phyloP scores from a whole-genome alignment of 2,113 vertebrate species.

The Porphyrio hochstetteri region DNA sequence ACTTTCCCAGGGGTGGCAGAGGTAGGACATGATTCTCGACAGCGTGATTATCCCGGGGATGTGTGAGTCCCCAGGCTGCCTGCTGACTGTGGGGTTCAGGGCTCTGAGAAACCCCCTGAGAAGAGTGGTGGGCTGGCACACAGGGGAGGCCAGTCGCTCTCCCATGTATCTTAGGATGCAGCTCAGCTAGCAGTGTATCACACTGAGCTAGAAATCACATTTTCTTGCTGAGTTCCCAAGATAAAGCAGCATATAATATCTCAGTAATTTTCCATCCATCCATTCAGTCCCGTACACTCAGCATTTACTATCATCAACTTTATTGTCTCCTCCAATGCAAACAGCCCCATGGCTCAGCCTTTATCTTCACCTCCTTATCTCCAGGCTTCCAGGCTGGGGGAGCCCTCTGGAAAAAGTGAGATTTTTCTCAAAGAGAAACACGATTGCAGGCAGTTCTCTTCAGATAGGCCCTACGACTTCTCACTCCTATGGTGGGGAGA shows the following conservation, averaged over 20 bases:
- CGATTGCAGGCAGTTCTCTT: neutral
- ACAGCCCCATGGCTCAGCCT: constrained; percentile 18
- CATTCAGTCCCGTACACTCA: constrained; percentile 56
- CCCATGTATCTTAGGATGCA: constrained; percentile 37
- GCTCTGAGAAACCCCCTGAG: neutral
- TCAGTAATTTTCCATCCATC: constrained; percentile 62
- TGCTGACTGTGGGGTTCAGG: neutral
- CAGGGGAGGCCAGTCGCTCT: neutral
- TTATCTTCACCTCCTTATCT: constrained; percentile 60
- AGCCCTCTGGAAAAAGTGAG: constrained; percentile 64
- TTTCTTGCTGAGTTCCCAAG: constrained; percentile 37
- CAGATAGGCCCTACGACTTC: constrained; percentile 37
- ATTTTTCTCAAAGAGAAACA: constrained; percentile 56
- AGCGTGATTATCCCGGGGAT: neutral
- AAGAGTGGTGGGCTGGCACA: neutral
- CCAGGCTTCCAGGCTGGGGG: constrained; percentile 62
- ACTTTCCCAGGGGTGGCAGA: neutral
- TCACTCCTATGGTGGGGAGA: neutral
- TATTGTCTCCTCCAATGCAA: constrained; percentile 67
- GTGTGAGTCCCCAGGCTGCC: neutral
- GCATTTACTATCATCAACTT: constrained; percentile 64
- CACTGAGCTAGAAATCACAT: constrained; percentile 9
- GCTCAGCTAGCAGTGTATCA: constrained; percentile 43
- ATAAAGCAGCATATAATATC: constrained; percentile 54
- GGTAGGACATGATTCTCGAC: neutral